Percentiles rank a stretch among this genome's conserved stretches.
These are phyloP conservation scores for Dascillus cervinus DNA, from an alignment of 2,888 invertebrate genomes.

Conservation along the genomic window DNA sequence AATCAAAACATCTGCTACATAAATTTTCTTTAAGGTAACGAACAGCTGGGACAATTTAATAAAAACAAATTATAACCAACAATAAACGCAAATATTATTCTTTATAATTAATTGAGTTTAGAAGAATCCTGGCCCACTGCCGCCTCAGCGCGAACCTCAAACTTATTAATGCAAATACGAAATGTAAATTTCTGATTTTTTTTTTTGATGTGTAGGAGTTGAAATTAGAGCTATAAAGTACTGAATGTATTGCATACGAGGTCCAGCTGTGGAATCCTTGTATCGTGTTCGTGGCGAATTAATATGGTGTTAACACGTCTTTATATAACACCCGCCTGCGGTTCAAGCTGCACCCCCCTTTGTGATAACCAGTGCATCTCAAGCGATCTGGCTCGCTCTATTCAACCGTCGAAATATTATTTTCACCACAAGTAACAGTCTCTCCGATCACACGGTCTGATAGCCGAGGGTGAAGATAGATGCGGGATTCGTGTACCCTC, in stretches of 20 bases:
- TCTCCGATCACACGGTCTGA: too few species aligned
- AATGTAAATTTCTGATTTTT: too few species aligned
- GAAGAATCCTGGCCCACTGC: too few species aligned
- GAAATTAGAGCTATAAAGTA: slow-evolving; percentile 18
- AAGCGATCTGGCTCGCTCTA: too few species aligned
- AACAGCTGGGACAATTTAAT: slow-evolving; percentile 14
- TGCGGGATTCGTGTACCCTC: too few species aligned
- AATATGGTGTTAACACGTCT: slow-evolving; percentile 35
- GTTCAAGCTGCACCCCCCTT: slow-evolving; percentile 17
- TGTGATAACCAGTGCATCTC: slow-evolving; percentile 11
- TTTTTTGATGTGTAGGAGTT: slow-evolving; percentile 19
- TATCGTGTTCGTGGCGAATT: slow-evolving; percentile 29
- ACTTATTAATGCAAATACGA: too few species aligned
- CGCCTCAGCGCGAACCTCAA: too few species aligned
- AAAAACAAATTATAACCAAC: slow-evolving; percentile 16
- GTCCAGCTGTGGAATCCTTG: slow-evolving; percentile 21
- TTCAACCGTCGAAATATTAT: too few species aligned
- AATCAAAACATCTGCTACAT: slow-evolving; percentile 24
- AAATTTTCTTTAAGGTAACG: slow-evolving; percentile 20
- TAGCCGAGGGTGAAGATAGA: too few species aligned
- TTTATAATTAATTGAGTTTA: too few species aligned
- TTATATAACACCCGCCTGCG: slow-evolving; percentile 30
- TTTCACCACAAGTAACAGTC: too few species aligned
- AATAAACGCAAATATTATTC: neutral
- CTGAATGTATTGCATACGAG: slow-evolving; percentile 15